A percentile compares a stretch with the other conserved stretches of the same genome.
phyloP scores from a whole-genome alignment of 2,888 invertebrate genomes.

The Portevinia maculata region DNA sequence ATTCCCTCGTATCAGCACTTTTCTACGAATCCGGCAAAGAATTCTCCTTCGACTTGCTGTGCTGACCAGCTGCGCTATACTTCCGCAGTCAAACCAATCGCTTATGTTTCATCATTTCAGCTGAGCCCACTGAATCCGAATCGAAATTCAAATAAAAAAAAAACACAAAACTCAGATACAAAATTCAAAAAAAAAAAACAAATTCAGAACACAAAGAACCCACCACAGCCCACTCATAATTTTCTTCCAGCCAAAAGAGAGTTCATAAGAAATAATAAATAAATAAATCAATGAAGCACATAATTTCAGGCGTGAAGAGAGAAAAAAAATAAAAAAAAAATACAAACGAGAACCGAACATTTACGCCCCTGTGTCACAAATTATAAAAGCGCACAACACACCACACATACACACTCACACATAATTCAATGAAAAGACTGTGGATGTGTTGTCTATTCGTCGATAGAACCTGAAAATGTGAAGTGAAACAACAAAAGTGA shows the following conservation, averaged over 20 bases:
- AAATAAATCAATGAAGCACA: conserved; percentile 47
- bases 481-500: conserved; percentile 30
- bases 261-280: conserved; percentile 25
- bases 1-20: neutral
- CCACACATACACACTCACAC: neutral
- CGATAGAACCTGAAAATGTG: conserved; percentile 14
- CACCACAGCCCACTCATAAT: conserved; percentile 5
- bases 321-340: too few species aligned
- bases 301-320: conserved; percentile 42
- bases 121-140: neutral
- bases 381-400: conserved; percentile 14
- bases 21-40: neutral
- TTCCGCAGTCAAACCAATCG: neutral
- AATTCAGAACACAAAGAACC: conserved; percentile 8
- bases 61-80: neutral
- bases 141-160: neutral
- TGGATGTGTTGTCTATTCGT: neutral
- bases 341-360: conserved; percentile 9
- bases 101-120: neutral
- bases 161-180: too few species aligned
- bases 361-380: conserved; percentile 40
- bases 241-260: neutral
- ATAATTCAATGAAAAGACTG: too few species aligned
- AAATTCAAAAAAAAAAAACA: neutral
- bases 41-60: neutral